Conservation (phyloP, 2,888 invertebrate species). For the Abrostola triplasia region DNA sequence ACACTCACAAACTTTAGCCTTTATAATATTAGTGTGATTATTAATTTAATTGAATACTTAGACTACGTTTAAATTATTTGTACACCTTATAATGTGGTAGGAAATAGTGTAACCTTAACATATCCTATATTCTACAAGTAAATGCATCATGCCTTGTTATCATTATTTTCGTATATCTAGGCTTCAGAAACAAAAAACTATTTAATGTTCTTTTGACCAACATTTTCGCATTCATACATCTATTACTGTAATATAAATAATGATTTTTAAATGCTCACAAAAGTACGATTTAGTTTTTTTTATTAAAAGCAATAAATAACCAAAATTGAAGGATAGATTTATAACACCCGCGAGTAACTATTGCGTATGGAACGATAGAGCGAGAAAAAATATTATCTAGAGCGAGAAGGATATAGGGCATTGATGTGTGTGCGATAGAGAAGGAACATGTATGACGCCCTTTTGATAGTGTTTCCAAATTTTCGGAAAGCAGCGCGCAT, state of each 20-base stretch:
- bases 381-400: slow-evolving; percentile 53
- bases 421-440: slow-evolving; percentile 58
- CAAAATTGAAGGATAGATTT: slow-evolving; percentile 49
- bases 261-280: too few relatives aligned
- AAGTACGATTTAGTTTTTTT: background rate
- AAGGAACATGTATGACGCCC: slow-evolving; percentile 80
- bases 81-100: too few relatives aligned
- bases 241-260: too few relatives aligned
- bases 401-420: slow-evolving; percentile 49
- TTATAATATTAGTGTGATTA: too few relatives aligned
- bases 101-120: too few relatives aligned
- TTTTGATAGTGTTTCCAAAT: slow-evolving; percentile 88
- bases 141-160: too few relatives aligned
- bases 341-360: slow-evolving; percentile 73
- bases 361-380: slow-evolving; percentile 61
- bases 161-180: too few relatives aligned
- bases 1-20: too few relatives aligned
- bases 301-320: slow-evolving; percentile 13
- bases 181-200: background rate
- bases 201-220: background rate
- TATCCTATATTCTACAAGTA: too few relatives aligned
- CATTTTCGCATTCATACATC: too few relatives aligned
- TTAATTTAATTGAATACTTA: too few relatives aligned
- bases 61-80: too few relatives aligned
- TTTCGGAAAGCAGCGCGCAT: slow-evolving; percentile 84